Conservation (phyloP, 2,888 invertebrate species). For the Callinectes sapidus region DNA sequence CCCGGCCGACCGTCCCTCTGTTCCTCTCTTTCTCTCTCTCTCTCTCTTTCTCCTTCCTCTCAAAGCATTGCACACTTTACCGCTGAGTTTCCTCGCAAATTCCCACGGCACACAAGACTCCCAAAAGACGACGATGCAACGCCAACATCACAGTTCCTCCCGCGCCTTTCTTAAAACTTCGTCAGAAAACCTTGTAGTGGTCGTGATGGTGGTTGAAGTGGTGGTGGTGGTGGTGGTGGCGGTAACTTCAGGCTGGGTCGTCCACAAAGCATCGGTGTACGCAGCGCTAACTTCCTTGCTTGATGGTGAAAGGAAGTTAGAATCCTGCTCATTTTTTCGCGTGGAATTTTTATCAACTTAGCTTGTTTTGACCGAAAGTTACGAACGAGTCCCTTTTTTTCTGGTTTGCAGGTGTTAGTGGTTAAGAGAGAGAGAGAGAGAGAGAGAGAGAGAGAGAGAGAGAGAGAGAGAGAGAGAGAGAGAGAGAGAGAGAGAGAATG, state of each 20-base stretch:
- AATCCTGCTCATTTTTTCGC: background rate
- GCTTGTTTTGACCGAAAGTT: background rate
- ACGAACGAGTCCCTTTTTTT: background rate
- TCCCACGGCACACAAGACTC: background rate
- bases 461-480: background rate
- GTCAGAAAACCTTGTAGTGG: background rate
- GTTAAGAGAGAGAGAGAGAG: background rate
- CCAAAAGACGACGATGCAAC: background rate
- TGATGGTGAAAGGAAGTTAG: background rate
- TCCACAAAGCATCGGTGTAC: background rate
- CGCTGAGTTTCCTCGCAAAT: conserved; percentile 10
- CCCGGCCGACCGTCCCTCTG: background rate
- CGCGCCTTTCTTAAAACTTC: background rate
- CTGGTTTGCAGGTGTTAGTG: background rate
- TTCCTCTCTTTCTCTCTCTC: conserved; percentile 8
- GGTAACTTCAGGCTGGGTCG: conserved; percentile 1
- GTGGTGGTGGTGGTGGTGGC: too few species aligned
- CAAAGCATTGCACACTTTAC: conserved; percentile 24
- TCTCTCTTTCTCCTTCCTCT: background rate
- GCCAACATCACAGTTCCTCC: conserved; percentile 8
- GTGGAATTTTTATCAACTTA: background rate
- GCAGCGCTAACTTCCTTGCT: background rate
- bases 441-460: background rate
- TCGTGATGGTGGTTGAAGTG: too few species aligned
- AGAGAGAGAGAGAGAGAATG: background rate